These are phyloP conservation scores for Plutomurus gul DNA, from an alignment of 1,140 invertebrate species.

Conservation along the genomic window DNA sequence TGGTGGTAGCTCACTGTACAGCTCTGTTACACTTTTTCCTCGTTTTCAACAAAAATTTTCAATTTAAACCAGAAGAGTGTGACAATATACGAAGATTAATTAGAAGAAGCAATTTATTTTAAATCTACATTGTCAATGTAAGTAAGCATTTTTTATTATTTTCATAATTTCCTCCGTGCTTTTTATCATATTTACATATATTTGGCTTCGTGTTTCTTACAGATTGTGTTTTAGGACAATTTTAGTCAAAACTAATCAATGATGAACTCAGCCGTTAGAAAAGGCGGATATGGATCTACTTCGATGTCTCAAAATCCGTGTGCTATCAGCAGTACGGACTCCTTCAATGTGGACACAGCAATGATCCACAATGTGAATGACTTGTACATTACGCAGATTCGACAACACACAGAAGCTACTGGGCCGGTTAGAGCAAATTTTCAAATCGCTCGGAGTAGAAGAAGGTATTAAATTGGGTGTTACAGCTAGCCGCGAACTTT, in stretches of 20 bases:
- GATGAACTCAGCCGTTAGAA: slow-evolving; percentile 21
- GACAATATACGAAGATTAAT: neutral
- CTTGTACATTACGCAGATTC: slow-evolving; percentile 45
- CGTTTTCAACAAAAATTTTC: neutral
- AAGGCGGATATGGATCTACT: slow-evolving; percentile 34
- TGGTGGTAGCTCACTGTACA: slow-evolving; percentile 10
- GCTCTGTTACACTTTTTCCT: neutral
- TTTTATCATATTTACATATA: neutral
- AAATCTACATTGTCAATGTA: neutral
- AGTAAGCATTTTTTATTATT: no score
- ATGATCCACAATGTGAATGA: slow-evolving; percentile 43
- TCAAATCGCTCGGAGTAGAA: slow-evolving; percentile 44
- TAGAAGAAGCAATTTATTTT: neutral
- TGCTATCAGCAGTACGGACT: neutral
- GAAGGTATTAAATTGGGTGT: slow-evolving; percentile 37
- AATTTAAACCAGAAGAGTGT: neutral
- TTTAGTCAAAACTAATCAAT: neutral
- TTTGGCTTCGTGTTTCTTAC: neutral
- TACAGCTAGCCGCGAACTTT: neutral
- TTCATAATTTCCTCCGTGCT: no score
- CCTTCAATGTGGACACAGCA: neutral
- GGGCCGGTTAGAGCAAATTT: slow-evolving; percentile 50
- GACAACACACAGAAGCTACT: slow-evolving; percentile 39
- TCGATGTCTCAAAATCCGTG: neutral
- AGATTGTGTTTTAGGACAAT: neutral